A percentile compares a stretch with the other conserved stretches of the same genome.
These are phyloP conservation scores for Drosophila anceps DNA, from an alignment of 2,888 invertebrate genomes.

Conservation along the genomic window DNA sequence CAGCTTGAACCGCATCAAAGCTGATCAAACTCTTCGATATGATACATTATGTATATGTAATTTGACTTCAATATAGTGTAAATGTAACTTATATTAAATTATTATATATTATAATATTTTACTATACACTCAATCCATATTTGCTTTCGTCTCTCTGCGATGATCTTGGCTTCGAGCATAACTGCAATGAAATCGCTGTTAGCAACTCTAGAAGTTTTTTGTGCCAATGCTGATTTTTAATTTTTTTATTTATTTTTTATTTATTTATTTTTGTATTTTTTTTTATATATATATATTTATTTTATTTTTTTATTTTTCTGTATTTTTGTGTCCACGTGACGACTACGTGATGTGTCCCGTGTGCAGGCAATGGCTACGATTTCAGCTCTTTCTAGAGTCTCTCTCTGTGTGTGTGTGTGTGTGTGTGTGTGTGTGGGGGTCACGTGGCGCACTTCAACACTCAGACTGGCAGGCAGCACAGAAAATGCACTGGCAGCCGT, in stretches of 20 bases:
- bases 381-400: conserved; percentile 1
- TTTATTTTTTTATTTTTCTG: conserved; percentile 6
- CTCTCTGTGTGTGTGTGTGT: conserved; percentile 4
- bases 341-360: conserved; percentile 55
- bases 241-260: conserved; percentile 4
- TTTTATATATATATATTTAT: conserved; percentile 11
- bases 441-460: conserved; percentile 64
- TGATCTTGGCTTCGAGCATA: neutral
- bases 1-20: neutral
- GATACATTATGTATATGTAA: neutral
- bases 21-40: neutral
- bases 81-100: neutral
- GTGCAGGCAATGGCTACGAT: conserved; percentile 12
- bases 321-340: conserved; percentile 42
- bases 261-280: neutral
- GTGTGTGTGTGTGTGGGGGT: conserved; percentile 59
- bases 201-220: conserved; percentile 6
- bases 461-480: conserved; percentile 29
- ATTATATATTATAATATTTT: too few relatives aligned
- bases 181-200: neutral
- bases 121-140: too few relatives aligned
- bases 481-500: conserved; percentile 52
- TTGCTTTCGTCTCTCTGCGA: neutral
- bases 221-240: conserved; percentile 4
- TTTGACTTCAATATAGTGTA: neutral